A percentile compares a stretch with the other conserved stretches of the same genome.
Evolutionary conservation across 2,797 vertebrate species (phyloP).

Genomic region (Gobio occitaniae): DNA sequence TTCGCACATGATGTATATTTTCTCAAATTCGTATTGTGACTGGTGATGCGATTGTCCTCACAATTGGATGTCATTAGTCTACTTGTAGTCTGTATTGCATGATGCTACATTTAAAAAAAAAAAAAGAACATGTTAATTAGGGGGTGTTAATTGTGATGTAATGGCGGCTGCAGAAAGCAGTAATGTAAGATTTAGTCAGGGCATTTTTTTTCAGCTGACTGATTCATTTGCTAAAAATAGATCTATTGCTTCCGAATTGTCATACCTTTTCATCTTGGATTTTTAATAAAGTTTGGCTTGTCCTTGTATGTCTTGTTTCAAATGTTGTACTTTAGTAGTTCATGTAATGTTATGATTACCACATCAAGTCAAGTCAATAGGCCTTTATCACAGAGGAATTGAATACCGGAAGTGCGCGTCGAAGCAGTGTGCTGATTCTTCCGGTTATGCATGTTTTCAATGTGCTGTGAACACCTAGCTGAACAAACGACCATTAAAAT

Average conservation of each 20-base stretch:
- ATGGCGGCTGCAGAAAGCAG: not conserved
- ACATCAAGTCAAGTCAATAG: not conserved
- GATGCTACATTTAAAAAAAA: constrained; percentile 63
- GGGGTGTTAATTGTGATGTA: constrained; percentile 63
- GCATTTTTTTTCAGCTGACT: not conserved
- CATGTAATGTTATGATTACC: not conserved
- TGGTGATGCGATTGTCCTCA: constrained; percentile 51
- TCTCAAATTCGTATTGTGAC: constrained; percentile 52
- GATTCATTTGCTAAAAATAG: not conserved
- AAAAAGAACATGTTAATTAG: not conserved
- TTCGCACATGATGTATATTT: constrained; percentile 36
- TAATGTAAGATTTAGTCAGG: not conserved
- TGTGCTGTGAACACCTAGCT: too few species aligned
- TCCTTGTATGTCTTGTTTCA: constrained; percentile 14
- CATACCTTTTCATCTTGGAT: constrained; percentile 44
- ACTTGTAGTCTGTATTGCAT: constrained; percentile 82
- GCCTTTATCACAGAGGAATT: too few species aligned
- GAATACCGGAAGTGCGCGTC: too few species aligned
- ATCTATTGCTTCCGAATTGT: constrained; percentile 8
- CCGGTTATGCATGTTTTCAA: too few species aligned
- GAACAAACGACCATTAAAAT: too few species aligned
- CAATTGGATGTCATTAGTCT: constrained; percentile 53
- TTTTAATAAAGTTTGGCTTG: constrained; percentile 43
- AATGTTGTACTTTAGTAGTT: constrained; percentile 16
- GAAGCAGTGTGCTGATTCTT: too few species aligned